Conservation (phyloP, 1,140 invertebrate species). For the Bombus waltoni region DNA sequence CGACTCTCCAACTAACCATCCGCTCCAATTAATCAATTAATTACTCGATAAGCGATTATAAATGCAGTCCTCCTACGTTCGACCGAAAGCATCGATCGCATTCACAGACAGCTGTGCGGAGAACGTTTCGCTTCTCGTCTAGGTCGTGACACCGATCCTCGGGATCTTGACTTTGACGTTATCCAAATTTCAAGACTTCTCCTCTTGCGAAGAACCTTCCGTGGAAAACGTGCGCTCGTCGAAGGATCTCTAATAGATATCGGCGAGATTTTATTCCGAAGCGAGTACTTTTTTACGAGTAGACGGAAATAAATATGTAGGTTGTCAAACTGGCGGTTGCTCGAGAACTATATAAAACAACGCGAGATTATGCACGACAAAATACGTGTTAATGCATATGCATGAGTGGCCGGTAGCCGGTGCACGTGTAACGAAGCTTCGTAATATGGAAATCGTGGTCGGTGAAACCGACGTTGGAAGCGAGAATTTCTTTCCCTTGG, state of each 20-base stretch:
- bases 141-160: background rate
- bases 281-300: background rate
- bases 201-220: background rate
- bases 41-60: background rate
- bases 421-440: slow-evolving; percentile 65
- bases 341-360: background rate
- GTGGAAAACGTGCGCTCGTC: no score
- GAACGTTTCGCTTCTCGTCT: background rate
- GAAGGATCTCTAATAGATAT: background rate
- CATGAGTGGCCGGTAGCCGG: slow-evolving; percentile 52
- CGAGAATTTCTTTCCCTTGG: slow-evolving; percentile 17
- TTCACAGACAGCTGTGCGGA: background rate
- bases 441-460: slow-evolving; percentile 68
- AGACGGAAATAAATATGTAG: background rate
- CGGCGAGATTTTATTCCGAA: no score
- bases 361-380: slow-evolving; percentile 14
- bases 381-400: slow-evolving; percentile 68
- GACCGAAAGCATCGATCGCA: background rate
- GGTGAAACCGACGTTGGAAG: background rate
- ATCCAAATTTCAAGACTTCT: background rate
- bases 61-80: background rate
- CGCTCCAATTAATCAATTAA: slow-evolving; percentile 43
- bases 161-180: background rate
- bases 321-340: no score
- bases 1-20: slow-evolving; percentile 8